Evolutionary conservation across 2,113 vertebrate genomes (phyloP), one percentile per base, ranked within the genome.

Genomic region (Thymallus thymallus): DNA sequence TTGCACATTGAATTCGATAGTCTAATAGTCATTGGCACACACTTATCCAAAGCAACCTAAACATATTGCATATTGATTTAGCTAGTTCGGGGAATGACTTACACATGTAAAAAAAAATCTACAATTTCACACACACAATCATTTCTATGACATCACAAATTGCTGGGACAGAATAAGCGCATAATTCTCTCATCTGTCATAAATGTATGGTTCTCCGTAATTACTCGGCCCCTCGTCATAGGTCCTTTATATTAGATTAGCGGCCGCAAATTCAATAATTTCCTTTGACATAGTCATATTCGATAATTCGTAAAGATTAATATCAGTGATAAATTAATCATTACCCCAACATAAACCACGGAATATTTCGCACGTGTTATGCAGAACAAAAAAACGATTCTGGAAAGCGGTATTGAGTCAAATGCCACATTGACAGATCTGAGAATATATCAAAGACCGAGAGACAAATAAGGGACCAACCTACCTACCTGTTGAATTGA

Each of bases 171-270:
- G 16, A 48, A 72, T 68, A 56, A 9, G 46, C 71, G 46, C 72
- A 24, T 71, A 65, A 66, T 69, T 79, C 63, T 30, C 67, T 73
- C 30, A 74, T 70, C 69, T 68, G 67, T 74, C 76, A 70, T n/a
- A 74, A 74, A 58, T 74, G 55, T 67, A 73, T 30, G 62, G 46
- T 1, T 56, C 69, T 22, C 22, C 77, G 75, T 68, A 77, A 71
- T 75, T 73, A 80, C 78, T 72, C 73, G 74, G 12, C 51, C n/a
- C 13, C 20, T 71, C 75, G 62, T 60, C 62, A 62, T 14, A n/a
- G 66, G 64, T 20, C 12, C 18, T 24, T 10, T 22, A 26, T 56
- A 63, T 30, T 60, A 61, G 16, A 75, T 51, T 61, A 51, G 0
- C 35, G 30, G 23, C 45, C 51, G 56, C 26, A 35, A 60, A 29